Base-by-base conservation (phyloP, 2,888 invertebrate genomes). In the Pristionchus fissidentatus region DNA sequence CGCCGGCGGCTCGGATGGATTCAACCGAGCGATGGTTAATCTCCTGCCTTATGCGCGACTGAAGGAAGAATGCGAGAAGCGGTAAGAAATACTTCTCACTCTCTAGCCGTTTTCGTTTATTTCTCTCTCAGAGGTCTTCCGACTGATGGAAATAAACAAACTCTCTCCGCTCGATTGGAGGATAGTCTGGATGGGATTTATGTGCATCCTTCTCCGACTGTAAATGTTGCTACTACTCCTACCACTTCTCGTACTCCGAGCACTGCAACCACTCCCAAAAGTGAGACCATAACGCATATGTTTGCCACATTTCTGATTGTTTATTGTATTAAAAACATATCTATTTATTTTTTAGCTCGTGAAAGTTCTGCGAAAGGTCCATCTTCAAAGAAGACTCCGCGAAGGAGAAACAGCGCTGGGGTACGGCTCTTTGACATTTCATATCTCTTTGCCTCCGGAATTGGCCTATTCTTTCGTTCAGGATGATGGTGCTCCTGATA, bases 21-120 rank as follows among this genome's bases (percentile, higher is more conserved):
- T 81, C 43, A 81, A 81, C 66, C 41, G 29, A 19, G 81, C 81
- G 35, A 81, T 38, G 62, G 66, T 81, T 22, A 26, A 29, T 26
- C 15, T 81, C 15, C 81, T 81, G 38, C 15, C 29, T 0, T 0
- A 38, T 19, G 3, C 43, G n/a, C 22, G 66, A 49, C 81, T 81
- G n/a, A 62, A 49, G 46, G 62, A 62, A 22, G 66, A 81, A 35
- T 41, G 29, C n/a, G 19, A n/a, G 32, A 66, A 81, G 38, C 22
- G 32, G 81, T 81, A 26, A 0, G 62, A 62, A 22, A 19, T 32
- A 13, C 32, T 7, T n/a, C n/a, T n/a, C n/a, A n/a, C n/a, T n/a
- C n/a, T 60, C n/a, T 62, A 60, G 26, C 32, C 22, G n/a, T 80
- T 35, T 49, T 41, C 41, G 60, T 81, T 60, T 10, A 7, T 4